A percentile compares a stretch with the other conserved stretches of the same genome.
Evolutionary conservation across 2,888 invertebrate species (phyloP).

Genomic region (Drosophila maculinotata): DNA sequence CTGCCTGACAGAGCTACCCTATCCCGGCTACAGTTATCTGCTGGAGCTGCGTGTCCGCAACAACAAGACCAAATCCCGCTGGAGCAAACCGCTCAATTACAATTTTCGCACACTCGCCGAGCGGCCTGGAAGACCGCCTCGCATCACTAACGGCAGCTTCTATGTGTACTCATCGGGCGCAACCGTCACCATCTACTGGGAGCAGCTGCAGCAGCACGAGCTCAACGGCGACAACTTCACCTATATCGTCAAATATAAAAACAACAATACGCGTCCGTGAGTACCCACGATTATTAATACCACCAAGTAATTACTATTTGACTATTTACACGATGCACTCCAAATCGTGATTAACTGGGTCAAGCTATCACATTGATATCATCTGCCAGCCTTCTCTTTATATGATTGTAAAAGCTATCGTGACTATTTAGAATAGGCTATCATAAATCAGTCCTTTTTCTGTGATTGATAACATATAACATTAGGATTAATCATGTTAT

Average conservation of each 20-base stretch:
- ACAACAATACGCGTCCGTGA: conserved; percentile 71
- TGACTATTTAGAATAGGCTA: no score
- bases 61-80: conserved; percentile 84
- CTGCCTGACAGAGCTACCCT: conserved; percentile 71
- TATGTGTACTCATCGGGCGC: conserved; percentile 88
- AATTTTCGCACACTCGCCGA: conserved; percentile 87
- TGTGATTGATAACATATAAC: no score
- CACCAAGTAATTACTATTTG: no score
- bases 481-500: no score
- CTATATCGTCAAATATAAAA: conserved; percentile 87
- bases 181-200: conserved; percentile 92
- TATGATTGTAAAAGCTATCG: no score
- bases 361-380: no score
- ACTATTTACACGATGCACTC: no score
- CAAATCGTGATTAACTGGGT: no score
- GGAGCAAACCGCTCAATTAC: conserved; percentile 89
- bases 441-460: no score
- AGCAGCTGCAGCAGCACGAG: conserved; percentile 88
- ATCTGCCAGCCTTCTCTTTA: no score
- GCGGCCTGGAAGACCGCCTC: conserved; percentile 89
- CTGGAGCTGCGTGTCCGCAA: conserved; percentile 88
- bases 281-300: conserved; percentile 23
- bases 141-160: conserved; percentile 90
- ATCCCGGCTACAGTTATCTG: conserved; percentile 87
- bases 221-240: conserved; percentile 91